Conservation (phyloP, 1,140 invertebrate genomes). For the Eupristina koningsbergeri region DNA sequence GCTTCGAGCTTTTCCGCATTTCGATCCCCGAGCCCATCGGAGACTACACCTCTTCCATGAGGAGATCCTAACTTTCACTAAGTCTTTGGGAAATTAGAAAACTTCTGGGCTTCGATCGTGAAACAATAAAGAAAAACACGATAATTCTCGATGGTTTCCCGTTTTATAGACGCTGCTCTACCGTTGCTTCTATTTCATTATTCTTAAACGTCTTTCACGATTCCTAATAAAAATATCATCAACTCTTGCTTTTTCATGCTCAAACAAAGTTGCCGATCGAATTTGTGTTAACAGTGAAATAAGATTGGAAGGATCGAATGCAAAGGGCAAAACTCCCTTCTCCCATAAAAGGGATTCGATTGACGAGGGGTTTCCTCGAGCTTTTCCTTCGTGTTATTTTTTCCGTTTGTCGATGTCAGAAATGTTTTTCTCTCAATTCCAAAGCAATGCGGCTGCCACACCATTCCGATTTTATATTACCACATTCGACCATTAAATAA, state of each 20-base stretch:
- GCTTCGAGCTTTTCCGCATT: not conserved
- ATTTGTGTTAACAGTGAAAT: not conserved
- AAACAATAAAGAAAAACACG: not conserved
- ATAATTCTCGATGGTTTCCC: not conserved
- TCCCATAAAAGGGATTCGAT: not conserved
- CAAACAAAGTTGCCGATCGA: not conserved
- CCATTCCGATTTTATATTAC: not conserved
- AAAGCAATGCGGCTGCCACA: not conserved
- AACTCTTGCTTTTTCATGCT: not conserved
- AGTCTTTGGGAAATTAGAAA: not conserved
- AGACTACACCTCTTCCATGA: too few species aligned
- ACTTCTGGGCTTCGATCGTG: not conserved
- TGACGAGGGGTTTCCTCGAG: not conserved
- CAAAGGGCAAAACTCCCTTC: not conserved
- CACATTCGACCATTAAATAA: constrained; percentile 26
- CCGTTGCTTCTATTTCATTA: not conserved
- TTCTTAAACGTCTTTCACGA: not conserved
- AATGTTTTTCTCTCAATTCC: not conserved
- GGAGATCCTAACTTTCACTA: not conserved
- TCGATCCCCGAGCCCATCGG: too few species aligned
- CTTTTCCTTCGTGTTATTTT: constrained; percentile 5
- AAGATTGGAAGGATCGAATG: constrained; percentile 24
- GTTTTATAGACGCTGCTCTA: not conserved
- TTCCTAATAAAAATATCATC: too few species aligned
- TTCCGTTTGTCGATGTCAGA: not conserved